Evolutionary conservation across 2,888 invertebrate genomes (phyloP).

Genomic region (Cheilosia impressa): DNA sequence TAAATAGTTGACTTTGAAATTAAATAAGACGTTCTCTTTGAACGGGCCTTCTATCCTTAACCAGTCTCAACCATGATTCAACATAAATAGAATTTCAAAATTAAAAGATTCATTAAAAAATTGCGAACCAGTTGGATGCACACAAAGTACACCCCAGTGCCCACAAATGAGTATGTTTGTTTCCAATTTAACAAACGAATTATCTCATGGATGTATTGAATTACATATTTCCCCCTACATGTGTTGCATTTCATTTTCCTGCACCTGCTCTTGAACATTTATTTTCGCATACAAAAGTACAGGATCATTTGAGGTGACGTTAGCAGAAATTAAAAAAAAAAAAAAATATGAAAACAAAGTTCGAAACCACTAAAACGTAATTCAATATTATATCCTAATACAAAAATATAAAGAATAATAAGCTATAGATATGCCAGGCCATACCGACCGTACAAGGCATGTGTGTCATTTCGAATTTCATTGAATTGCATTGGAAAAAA

Average conservation of each 20-base stretch:
- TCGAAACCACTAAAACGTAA: conserved; percentile 56
- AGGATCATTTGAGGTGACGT: conserved; percentile 43
- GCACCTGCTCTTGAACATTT: conserved; percentile 48
- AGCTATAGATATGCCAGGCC: conserved; percentile 12
- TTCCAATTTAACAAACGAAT: conserved; percentile 1
- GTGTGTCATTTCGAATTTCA: conserved; percentile 60
- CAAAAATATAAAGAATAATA: conserved; percentile 8
- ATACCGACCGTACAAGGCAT: conserved; percentile 56
- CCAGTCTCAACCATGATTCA: too few species aligned
- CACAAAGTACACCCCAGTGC: too few species aligned
- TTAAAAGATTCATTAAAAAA: too few species aligned
- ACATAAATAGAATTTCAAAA: too few species aligned
- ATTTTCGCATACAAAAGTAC: neutral
- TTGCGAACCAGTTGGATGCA: too few species aligned
- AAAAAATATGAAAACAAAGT: conserved; percentile 19
- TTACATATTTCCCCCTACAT: conserved; percentile 1
- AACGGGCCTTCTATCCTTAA: too few species aligned
- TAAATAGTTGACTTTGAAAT: too few species aligned
- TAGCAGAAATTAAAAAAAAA: conserved; percentile 25
- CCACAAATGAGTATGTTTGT: neutral
- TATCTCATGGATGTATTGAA: conserved; percentile 1
- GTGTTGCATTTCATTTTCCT: conserved; percentile 5
- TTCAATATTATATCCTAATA: conserved; percentile 19
- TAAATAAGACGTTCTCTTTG: too few species aligned
- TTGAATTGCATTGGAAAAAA: conserved; percentile 24